Evolutionary conservation across 1,140 invertebrate genomes (phyloP).

Genomic region (Cheumatopsyche charites): DNA sequence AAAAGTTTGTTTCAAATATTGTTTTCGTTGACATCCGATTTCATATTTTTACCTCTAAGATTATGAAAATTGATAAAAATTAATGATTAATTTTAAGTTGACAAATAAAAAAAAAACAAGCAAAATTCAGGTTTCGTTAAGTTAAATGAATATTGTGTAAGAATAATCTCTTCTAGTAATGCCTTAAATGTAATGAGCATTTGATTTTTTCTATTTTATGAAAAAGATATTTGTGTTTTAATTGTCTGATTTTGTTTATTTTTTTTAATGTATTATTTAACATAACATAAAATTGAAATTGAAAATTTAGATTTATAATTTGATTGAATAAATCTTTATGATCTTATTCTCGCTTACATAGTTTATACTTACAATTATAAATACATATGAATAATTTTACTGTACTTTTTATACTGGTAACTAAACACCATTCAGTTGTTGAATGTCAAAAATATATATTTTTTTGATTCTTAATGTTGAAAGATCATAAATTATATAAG

Average conservation of each 20-base stretch:
- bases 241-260: conserved; percentile 1
- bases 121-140: too few relatives aligned
- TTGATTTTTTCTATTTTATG: too few relatives aligned
- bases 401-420: conserved; percentile 8
- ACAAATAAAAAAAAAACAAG: too few relatives aligned
- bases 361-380: too few relatives aligned
- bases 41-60: too few relatives aligned
- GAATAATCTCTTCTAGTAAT: too few relatives aligned
- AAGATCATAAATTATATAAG: conserved; percentile 13
- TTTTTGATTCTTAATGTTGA: conserved; percentile 1
- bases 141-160: too few relatives aligned
- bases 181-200: too few relatives aligned
- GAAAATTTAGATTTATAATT: conserved; percentile 12
- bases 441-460: conserved; percentile 9
- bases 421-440: conserved; percentile 2
- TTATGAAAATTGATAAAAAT: too few relatives aligned
- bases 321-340: not conserved
- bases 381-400: not conserved
- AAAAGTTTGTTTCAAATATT: too few relatives aligned
- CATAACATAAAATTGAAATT: conserved; percentile 1
- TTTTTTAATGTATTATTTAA: conserved; percentile 13
- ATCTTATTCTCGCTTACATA: conserved; percentile 4
- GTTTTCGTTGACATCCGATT: too few relatives aligned
- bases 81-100: too few relatives aligned
- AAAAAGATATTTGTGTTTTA: not conserved